These are phyloP conservation scores for Myripristis jacobus DNA, from an alignment of 2,797 vertebrate species.

Conservation along the genomic window DNA sequence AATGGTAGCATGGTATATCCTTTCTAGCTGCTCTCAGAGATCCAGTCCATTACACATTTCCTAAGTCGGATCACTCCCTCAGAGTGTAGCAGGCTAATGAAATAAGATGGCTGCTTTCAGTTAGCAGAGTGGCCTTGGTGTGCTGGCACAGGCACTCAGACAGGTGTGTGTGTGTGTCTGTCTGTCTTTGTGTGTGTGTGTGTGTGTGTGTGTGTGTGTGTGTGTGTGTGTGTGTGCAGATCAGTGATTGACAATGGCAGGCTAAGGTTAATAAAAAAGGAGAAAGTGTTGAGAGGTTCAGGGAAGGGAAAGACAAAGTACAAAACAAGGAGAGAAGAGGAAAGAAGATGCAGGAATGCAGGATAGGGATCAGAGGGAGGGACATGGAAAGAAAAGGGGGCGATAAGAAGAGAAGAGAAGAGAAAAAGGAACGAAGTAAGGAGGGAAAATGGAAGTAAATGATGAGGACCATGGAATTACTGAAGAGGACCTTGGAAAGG, in stretches of 20 bases:
- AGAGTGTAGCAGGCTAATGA: background rate
- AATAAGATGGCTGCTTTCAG: background rate
- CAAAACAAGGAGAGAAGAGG: background rate
- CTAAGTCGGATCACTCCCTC: background rate
- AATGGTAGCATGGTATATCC: background rate
- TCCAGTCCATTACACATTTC: constrained; percentile 1
- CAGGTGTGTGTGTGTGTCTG: background rate
- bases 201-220: background rate
- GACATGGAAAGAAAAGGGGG: background rate
- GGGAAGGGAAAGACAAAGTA: constrained; percentile 8
- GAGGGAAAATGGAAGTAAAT: background rate
- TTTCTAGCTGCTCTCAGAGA: constrained; percentile 2
- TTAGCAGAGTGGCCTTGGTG: too few species aligned
- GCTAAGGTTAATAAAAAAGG: constrained; percentile 1
- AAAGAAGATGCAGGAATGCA: background rate
- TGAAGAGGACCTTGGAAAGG: too few species aligned
- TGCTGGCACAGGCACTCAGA: background rate
- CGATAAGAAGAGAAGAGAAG: background rate
- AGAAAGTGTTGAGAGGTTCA: background rate
- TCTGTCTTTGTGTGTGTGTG: background rate
- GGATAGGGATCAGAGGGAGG: background rate
- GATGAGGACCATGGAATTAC: constrained; percentile 32
- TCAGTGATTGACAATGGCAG: constrained; percentile 16
- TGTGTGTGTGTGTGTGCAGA: background rate
- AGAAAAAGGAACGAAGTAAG: background rate